phyloP scores from a whole-genome alignment of 2,888 invertebrate species.

The Reticulitermes lucifugus region DNA sequence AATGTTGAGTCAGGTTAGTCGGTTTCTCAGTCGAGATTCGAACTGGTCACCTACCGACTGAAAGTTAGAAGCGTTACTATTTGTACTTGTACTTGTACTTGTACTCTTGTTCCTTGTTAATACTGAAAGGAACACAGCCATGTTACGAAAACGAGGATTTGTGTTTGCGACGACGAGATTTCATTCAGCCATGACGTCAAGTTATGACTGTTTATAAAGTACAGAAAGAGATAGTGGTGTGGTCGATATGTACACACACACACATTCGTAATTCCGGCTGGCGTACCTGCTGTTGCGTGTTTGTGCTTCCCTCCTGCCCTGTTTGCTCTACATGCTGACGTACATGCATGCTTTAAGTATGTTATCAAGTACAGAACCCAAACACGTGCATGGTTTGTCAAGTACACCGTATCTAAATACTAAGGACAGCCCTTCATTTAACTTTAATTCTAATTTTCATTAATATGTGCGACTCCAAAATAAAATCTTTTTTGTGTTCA shows the following conservation, averaged over 20 bases:
- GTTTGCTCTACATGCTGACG: not conserved
- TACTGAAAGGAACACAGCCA: not conserved
- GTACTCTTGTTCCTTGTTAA: no score
- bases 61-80: no score
- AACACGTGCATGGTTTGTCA: no score
- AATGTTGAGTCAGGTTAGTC: no score
- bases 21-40: no score
- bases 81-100: no score
- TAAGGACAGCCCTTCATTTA: no score
- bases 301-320: not conserved
- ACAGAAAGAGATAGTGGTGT: not conserved
- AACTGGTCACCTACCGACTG: no score
- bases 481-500: no score
- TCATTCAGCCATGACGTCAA: constrained; percentile 6
- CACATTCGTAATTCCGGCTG: not conserved
- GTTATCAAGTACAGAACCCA: not conserved
- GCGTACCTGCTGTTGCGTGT: not conserved
- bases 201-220: not conserved
- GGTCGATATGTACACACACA: not conserved
- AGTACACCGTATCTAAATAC: no score
- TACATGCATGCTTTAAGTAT: not conserved
- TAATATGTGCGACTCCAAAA: no score
- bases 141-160: not conserved
- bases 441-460: no score
- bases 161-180: not conserved